phyloP scores from a whole-genome alignment of 2,113 vertebrate genomes.

The Crotalus helleri region DNA sequence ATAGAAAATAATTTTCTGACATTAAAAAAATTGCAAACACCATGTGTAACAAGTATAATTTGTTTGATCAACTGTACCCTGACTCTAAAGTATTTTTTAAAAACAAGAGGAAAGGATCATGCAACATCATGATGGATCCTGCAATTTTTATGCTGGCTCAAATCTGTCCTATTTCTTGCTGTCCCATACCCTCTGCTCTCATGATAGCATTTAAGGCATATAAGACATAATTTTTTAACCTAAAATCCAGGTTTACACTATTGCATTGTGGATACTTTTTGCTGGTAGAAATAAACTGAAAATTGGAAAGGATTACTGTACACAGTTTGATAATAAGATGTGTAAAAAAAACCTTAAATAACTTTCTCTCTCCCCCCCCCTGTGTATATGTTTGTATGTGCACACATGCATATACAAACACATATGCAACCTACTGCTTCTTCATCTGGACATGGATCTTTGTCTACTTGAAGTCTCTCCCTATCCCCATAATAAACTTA shows the following conservation, averaged over 20 bases:
- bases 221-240: background rate
- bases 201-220: background rate
- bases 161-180: background rate
- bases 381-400: background rate
- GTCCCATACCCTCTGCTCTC: background rate
- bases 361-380: too few relatives aligned
- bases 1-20: background rate
- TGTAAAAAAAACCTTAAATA: background rate
- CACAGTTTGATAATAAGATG: background rate
- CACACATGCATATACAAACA: background rate
- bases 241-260: background rate
- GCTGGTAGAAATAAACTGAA: background rate
- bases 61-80: background rate
- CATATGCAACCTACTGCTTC: background rate
- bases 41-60: background rate
- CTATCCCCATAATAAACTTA: background rate
- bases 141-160: background rate
- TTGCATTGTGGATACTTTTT: background rate
- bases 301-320: background rate
- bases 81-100: background rate
- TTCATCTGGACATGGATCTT: background rate
- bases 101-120: background rate
- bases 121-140: background rate
- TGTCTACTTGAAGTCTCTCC: background rate
- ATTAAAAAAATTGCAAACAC: background rate